Conservation (phyloP, 2,113 vertebrate genomes). For the Macheiramphus alcinus region DNA sequence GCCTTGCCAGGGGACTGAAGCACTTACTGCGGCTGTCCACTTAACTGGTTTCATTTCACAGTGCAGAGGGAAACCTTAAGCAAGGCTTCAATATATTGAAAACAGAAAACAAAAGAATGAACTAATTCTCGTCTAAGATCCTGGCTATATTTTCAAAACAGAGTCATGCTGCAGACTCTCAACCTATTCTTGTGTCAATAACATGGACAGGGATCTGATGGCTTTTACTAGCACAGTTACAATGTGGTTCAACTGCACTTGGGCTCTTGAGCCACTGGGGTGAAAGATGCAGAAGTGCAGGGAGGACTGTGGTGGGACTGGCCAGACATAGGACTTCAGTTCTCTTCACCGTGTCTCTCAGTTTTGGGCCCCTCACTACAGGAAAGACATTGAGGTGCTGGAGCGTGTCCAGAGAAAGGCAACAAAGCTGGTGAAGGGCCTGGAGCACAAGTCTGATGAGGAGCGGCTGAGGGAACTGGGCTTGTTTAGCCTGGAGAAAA, state of each 20-base stretch:
- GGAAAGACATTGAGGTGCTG: no score
- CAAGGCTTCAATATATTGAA: background rate
- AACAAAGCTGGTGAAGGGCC: no score
- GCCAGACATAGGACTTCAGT: background rate
- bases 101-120: background rate
- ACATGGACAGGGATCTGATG: background rate
- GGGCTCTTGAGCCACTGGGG: background rate
- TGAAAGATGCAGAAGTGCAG: background rate
- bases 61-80: background rate
- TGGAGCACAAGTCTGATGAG: no score
- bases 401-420: no score
- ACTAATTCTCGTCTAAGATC: background rate
- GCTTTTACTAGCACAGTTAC: background rate
- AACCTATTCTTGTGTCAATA: background rate
- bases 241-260: background rate
- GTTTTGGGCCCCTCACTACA: no score
- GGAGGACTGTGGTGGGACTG: background rate
- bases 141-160: background rate
- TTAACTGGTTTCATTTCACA: background rate
- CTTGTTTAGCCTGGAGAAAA: no score
- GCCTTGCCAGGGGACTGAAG: background rate
- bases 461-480: no score
- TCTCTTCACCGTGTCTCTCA: background rate
- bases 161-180: background rate
- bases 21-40: background rate